Conservation (phyloP, 2,888 invertebrate species). For the Rotaria magnacalcarata region DNA sequence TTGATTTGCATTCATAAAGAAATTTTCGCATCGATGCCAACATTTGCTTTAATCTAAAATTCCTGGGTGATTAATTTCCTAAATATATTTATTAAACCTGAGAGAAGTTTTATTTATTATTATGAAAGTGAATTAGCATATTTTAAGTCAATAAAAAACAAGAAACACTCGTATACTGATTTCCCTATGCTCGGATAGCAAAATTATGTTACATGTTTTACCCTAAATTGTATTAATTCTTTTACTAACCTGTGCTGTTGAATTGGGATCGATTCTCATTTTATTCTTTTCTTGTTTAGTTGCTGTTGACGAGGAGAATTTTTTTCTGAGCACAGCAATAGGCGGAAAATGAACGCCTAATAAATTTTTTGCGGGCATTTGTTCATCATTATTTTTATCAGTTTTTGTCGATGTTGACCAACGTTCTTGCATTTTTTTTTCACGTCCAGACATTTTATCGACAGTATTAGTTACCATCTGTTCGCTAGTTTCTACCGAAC, state of each 20-base stretch:
- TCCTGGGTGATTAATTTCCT: background rate
- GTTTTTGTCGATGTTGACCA: background rate
- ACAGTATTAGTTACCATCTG: background rate
- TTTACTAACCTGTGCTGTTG: background rate
- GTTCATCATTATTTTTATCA: background rate
- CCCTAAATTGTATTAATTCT: too few relatives aligned
- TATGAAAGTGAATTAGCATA: too few relatives aligned
- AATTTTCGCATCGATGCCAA: background rate
- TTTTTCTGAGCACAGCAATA: background rate
- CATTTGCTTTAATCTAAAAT: background rate
- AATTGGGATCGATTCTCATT: background rate
- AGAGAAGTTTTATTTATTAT: background rate
- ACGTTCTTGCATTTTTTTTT: slow-evolving; percentile 5
- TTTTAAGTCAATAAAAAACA: too few relatives aligned
- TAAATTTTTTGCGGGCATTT: background rate
- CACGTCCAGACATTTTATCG: background rate
- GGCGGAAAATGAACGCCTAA: background rate
- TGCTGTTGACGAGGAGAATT: background rate
- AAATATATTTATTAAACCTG: background rate
- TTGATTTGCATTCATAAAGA: too few relatives aligned
- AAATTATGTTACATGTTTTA: too few relatives aligned
- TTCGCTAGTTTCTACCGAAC: background rate
- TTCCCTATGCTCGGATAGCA: too few relatives aligned
- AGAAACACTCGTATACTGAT: too few relatives aligned
- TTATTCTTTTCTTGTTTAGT: background rate